These are phyloP conservation scores for Tachypleus tridentatus DNA, from an alignment of 1,140 invertebrate genomes.

Conservation along the genomic window DNA sequence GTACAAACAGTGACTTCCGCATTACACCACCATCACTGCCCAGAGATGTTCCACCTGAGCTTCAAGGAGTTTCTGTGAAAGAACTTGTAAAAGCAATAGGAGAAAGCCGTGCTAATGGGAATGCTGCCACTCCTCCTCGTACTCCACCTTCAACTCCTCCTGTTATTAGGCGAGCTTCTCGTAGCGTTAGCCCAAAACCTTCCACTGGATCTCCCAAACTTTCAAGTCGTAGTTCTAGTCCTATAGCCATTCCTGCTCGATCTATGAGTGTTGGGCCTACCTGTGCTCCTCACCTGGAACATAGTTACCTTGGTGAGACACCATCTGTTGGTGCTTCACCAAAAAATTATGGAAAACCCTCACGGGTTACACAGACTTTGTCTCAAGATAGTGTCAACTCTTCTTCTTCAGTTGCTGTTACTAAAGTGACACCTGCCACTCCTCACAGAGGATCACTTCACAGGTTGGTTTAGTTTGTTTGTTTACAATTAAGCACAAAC, in stretches of 20 bases:
- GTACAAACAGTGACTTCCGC: slow-evolving; percentile 30
- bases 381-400: no score
- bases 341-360: no score
- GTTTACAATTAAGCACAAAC: no score
- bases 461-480: no score
- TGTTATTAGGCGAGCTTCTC: slow-evolving; percentile 34
- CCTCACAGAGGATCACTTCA: no score
- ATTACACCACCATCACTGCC: not conserved
- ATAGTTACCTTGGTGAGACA: no score
- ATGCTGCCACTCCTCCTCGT: slow-evolving; percentile 51
- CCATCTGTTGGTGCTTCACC: no score
- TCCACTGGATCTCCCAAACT: slow-evolving; percentile 18
- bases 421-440: no score
- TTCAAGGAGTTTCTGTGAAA: slow-evolving; percentile 60
- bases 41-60: slow-evolving; percentile 44
- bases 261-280: slow-evolving; percentile 2
- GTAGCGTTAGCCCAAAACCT: slow-evolving; percentile 49
- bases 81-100: slow-evolving; percentile 66
- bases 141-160: slow-evolving; percentile 47
- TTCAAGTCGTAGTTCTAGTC: slow-evolving; percentile 17
- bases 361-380: no score
- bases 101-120: slow-evolving; percentile 61
- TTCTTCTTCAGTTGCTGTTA: no score
- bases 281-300: not conserved
- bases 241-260: slow-evolving; percentile 6